phyloP scores from a whole-genome alignment of 2,888 invertebrate species.

The Drosophila pseudotakahashii region DNA sequence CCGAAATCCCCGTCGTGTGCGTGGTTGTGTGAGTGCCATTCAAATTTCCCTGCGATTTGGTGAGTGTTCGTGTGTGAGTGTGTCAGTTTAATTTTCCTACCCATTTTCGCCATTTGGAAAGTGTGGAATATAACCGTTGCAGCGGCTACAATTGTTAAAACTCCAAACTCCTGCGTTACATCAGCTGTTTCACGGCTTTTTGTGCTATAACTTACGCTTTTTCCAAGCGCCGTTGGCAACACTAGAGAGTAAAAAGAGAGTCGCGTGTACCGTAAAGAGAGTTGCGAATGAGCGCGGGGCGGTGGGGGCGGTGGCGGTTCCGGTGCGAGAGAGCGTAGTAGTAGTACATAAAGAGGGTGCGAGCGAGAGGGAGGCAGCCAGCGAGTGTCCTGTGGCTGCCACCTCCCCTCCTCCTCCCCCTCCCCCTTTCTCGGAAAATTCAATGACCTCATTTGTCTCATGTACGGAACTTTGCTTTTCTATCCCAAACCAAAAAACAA shows the following conservation, averaged over 20 bases:
- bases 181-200: slow-evolving; percentile 43
- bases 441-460: slow-evolving; percentile 80
- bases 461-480: slow-evolving; percentile 59
- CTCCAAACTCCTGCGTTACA: slow-evolving; percentile 25
- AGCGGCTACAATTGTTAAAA: background rate
- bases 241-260: slow-evolving; percentile 35
- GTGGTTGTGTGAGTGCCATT: slow-evolving; percentile 53
- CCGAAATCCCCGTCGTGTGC: slow-evolving; percentile 14
- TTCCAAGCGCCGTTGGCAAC: slow-evolving; percentile 17
- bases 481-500: slow-evolving; percentile 6
- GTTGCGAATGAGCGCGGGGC: slow-evolving; percentile 10
- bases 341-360: slow-evolving; percentile 27
- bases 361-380: slow-evolving; percentile 34
- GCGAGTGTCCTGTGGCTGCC: slow-evolving; percentile 30
- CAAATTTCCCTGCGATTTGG: slow-evolving; percentile 62
- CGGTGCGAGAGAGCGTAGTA: slow-evolving; percentile 48
- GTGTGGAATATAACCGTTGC: background rate
- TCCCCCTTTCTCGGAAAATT: slow-evolving; percentile 62
- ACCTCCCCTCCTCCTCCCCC: slow-evolving; percentile 42
- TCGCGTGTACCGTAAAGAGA: slow-evolving; percentile 63
- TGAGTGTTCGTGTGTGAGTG: slow-evolving; percentile 44
- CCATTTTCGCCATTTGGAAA: background rate
- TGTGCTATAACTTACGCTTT: slow-evolving; percentile 39
- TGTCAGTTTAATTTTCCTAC: slow-evolving; percentile 20
- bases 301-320: slow-evolving; percentile 66